Evolutionary conservation across 2,113 vertebrate species (phyloP).

Genomic region (Mustela lutreola): DNA sequence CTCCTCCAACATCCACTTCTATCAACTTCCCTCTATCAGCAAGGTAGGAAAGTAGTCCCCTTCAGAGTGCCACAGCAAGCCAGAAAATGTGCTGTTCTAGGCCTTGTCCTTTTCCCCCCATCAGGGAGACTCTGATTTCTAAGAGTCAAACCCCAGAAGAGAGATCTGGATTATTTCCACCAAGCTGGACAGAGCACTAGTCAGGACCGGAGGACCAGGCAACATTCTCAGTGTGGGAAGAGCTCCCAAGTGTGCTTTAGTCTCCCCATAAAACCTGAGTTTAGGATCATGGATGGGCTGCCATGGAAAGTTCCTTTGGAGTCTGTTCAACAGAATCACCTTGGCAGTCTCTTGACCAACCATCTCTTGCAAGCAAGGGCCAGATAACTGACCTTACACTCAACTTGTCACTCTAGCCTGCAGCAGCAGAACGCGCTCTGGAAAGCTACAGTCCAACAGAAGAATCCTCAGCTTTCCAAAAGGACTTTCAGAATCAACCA

Average conservation of each 20-base stretch:
- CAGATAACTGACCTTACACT: not conserved
- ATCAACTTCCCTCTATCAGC: not conserved
- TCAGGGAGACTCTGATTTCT: not conserved
- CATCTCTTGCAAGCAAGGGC: not conserved
- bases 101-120: not conserved
- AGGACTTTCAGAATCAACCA: not conserved
- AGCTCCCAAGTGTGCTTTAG: not conserved
- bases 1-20: not conserved
- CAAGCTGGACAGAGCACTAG: not conserved
- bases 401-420: not conserved
- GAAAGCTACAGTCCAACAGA: not conserved
- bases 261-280: not conserved
- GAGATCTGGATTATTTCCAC: not conserved
- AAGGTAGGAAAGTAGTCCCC: not conserved
- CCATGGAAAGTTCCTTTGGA: not conserved
- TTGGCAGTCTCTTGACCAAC: not conserved
- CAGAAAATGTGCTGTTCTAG: not conserved
- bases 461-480: not conserved
- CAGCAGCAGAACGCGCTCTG: not conserved
- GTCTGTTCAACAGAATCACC: not conserved
- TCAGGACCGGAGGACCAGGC: fast-evolving
- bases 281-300: not conserved
- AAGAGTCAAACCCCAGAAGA: not conserved
- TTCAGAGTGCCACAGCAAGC: not conserved
- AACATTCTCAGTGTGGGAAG: not conserved